Percentiles rank a stretch among this genome's conserved stretches.
Conservation (phyloP, 2,113 vertebrate species). For the Ivindomyrus marchei region DNA sequence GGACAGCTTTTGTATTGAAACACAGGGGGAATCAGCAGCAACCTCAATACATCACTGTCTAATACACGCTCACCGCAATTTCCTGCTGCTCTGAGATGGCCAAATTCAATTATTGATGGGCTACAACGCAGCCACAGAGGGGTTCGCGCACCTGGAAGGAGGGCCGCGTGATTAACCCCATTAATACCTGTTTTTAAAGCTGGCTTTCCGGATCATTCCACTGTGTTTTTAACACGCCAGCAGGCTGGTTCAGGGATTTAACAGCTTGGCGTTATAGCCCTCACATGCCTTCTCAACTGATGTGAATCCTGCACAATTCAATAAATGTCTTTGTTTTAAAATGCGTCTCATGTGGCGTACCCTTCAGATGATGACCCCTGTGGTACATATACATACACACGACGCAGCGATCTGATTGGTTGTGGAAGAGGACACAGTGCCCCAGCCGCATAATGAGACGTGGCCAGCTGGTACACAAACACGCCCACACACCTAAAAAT, state of each 20-base stretch:
- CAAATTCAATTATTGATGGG: conserved; percentile 21
- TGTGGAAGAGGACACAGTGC: neutral
- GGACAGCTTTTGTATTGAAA: conserved; percentile 16
- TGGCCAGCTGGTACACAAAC: neutral
- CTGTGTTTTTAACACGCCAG: neutral
- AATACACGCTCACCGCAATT: conserved; percentile 3
- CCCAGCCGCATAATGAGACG: neutral
- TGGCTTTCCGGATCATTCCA: neutral
- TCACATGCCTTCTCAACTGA: neutral
- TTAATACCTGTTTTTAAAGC: conserved; percentile 10
- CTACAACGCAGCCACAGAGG: neutral
- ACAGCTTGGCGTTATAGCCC: neutral
- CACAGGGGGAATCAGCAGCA: conserved; percentile 2
- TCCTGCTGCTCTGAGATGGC: conserved; percentile 3
- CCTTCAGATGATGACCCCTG: neutral
- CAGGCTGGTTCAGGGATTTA: neutral
- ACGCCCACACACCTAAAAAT: neutral
- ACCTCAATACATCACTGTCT: conserved; percentile 18
- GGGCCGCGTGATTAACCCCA: neutral
- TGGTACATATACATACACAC: neutral
- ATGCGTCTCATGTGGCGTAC: rapidly evolving
- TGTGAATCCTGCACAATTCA: neutral
- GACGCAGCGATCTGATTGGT: neutral
- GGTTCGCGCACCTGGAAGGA: neutral
- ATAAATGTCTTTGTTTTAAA: neutral